Evolutionary conservation across 1,140 invertebrate species (phyloP), one percentile per base, ranked within the genome.

Genomic region (Adoxophyes honmai): DNA sequence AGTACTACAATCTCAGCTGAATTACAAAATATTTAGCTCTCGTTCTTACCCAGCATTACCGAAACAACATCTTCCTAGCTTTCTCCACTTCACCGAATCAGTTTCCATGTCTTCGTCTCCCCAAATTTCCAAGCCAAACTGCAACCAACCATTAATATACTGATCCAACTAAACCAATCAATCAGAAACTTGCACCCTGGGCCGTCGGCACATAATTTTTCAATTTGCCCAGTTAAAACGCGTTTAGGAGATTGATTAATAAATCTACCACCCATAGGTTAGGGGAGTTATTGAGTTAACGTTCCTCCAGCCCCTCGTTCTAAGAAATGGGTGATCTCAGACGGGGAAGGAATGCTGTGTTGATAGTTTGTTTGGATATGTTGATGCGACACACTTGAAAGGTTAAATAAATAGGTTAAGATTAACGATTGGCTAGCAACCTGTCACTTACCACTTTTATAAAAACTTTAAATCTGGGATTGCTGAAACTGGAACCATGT

Each of bases 201-300:
- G 61, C 55, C 48, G 61, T 56, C 61, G 61, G 59, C 56, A 58
- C 56, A 63, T 63, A 58, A 63, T 58, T 63, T 63, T 63, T 63
- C 61, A 63, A 63, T 63, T 55, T 63, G 52, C 57, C 59, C 13
- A 52, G 61, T 63, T 63, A 58, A 59, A 63, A 63, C 51, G 52
- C 56, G 57, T 63, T 63, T 58, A 63, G 68, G 77, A 76, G 82
- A 86, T 86, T 83, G 81, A 83, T 86, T 82, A 82, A 86, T 86
- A 81, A 78, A 82, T 81, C 81, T 85, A 73, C 67, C 59, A 15
- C 44, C 18, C 51, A 34, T 52, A 35, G 33, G 21, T 21, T 48
- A 59, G 60, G 67, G 64, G 61, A 52, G 60, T 70, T 70, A 73
- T 73, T 60, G 59, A 67, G 67, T 73, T 73, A 73, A 54, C 57